Conservation (phyloP, 2,113 vertebrate genomes). For the human (Homo sapiens) region GRCh38 chr3:144824501-144825000, state of each 20-base stretch:
- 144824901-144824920: too few species aligned
- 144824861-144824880: too few species aligned
- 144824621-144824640: background rate
- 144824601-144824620: background rate
- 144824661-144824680: background rate
- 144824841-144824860: background rate
- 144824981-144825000: too few species aligned
- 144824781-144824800: background rate
- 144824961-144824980: too few species aligned
- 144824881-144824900: too few species aligned
- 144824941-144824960: too few species aligned
- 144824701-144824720: background rate
- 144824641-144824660: background rate
- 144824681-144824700: background rate
- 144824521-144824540: background rate
- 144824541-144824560: background rate
- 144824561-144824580: background rate
- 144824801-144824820: background rate
- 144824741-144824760: slow-evolving; percentile 23
- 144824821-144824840: background rate
- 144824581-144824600: background rate
- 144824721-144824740: slow-evolving; percentile 23
- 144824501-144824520: slow-evolving; percentile 4
- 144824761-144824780: slow-evolving; percentile 19
- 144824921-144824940: too few species aligned